phyloP scores from a whole-genome alignment of 92 coral and sea anemone species.

The Parazoanthus swiftii region DNA sequence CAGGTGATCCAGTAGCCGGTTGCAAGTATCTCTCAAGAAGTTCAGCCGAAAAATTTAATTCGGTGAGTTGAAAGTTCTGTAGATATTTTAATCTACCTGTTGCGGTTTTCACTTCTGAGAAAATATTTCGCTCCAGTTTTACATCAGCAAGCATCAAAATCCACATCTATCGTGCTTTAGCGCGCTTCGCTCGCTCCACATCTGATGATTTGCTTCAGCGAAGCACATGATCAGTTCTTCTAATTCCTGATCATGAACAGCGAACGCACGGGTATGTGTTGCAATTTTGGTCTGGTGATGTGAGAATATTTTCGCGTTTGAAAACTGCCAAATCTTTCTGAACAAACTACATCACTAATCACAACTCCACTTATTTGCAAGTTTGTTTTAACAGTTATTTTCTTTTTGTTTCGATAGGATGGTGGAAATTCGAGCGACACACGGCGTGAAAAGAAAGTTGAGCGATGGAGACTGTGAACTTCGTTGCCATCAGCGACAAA shows the following conservation, averaged over 20 bases:
- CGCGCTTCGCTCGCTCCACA: neutral
- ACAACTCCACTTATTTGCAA: neutral
- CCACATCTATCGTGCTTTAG: neutral
- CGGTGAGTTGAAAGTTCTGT: slow-evolving; percentile 61
- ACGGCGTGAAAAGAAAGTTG: slow-evolving; percentile 83
- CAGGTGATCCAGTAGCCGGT: slow-evolving; percentile 27
- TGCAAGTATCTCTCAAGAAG: slow-evolving; percentile 38
- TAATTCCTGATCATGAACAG: neutral
- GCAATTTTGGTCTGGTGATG: slow-evolving; percentile 25
- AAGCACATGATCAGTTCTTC: neutral
- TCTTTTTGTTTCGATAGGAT: slow-evolving; percentile 53
- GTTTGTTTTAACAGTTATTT: slow-evolving; percentile 16
- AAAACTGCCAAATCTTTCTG: neutral
- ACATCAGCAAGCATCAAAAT: neutral
- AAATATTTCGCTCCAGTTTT: slow-evolving; percentile 44
- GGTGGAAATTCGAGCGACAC: slow-evolving; percentile 72
- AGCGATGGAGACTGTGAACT: slow-evolving; percentile 68
- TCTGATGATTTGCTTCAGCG: neutral
- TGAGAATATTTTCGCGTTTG: neutral
- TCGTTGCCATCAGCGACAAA: slow-evolving; percentile 96
- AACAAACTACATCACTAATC: neutral
- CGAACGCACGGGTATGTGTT: slow-evolving; percentile 27
- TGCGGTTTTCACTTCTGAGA: slow-evolving; percentile 46
- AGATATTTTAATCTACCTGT: slow-evolving; percentile 44
- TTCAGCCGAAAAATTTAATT: slow-evolving; percentile 37